Evolutionary conservation across 2,888 invertebrate genomes (phyloP), one percentile per base, ranked within the genome.

Genomic region (Chalcosyrphus nemorum): DNA sequence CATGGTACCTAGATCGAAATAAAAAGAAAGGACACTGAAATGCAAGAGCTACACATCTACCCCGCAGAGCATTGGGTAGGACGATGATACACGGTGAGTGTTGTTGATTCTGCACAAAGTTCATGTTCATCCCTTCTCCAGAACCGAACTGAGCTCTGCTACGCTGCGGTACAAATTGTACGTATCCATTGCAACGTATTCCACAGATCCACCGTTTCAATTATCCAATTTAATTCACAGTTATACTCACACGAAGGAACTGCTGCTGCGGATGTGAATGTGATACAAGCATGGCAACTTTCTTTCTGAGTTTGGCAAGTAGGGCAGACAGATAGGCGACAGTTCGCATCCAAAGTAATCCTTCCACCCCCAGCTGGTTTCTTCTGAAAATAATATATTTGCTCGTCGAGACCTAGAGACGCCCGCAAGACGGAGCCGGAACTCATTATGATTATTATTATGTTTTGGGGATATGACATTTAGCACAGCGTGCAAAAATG

Each of bases 211-310:
- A 57, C 63, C 74, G 74, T 75, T 84, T 84, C 80, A 84, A 84
- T 80, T 84, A 80, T 74, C 68, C 63, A 76, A 74, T 84, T 78
- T 74, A 80, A 74, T 57, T 70, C 66, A 68, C 74, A 80, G 63
- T 17, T 65, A 65, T 38, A 65, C 61, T 65, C 61, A 65, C 56
- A 24, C 29, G 56, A 47, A 50, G 35, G 17, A 78, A 41, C 35
- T 21, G 4, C 35, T 27, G n/a, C 45, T 45, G 43, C 29, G 68
- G 66, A 59, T 56, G 47, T 57, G 71, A 71, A 59, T 71, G 54
- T 72, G 59, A n/a, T n/a, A n/a, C 38, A 65, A 45, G 15, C 70
- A 6, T 13, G 24, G 35, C 56, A 71, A 50, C 56, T 65, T 45
- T 41, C n/a, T n/a, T 24, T 4, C 59, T 24, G 32, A 76, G 57